Conservation (phyloP, 2,797 vertebrate species). For the Sebastes wilsoni region DNA sequence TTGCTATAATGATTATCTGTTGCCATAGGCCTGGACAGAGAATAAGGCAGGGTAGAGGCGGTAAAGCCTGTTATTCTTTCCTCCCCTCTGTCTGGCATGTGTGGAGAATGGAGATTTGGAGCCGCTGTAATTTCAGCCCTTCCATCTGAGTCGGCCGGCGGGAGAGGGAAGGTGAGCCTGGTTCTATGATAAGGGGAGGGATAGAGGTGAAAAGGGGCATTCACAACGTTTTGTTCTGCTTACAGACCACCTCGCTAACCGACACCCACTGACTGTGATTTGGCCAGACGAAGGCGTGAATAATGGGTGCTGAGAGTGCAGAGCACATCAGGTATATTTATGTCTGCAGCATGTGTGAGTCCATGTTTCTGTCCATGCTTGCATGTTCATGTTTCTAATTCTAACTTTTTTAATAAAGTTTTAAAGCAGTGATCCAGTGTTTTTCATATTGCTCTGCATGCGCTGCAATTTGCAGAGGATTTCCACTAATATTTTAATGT, state of each 20-base stretch:
- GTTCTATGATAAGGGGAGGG: slow-evolving; percentile 35
- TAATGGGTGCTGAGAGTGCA: background rate
- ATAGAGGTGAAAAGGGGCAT: slow-evolving; percentile 11
- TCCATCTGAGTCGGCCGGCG: slow-evolving; percentile 16
- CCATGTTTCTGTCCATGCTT: background rate
- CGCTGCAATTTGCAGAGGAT: too few relatives aligned
- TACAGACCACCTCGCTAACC: background rate
- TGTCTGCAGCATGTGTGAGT: background rate
- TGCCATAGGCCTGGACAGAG: slow-evolving; percentile 30
- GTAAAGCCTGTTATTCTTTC: slow-evolving; percentile 74
- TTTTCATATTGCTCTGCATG: too few relatives aligned
- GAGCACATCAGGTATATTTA: background rate
- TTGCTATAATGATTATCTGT: slow-evolving; percentile 65
- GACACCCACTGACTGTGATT: slow-evolving; percentile 8
- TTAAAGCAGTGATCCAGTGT: too few relatives aligned
- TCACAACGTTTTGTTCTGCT: slow-evolving; percentile 27
- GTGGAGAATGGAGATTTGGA: slow-evolving; percentile 72
- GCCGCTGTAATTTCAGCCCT: slow-evolving; percentile 71
- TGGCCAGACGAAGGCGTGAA: slow-evolving; percentile 5
- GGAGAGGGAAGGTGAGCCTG: slow-evolving; percentile 51
- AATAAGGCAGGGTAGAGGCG: slow-evolving; percentile 37
- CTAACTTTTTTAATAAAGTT: too few relatives aligned
- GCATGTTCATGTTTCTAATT: too few relatives aligned
- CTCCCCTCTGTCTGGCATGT: slow-evolving; percentile 74
- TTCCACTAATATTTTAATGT: too few relatives aligned